Conservation (phyloP, 2,113 vertebrate genomes). For the Canis aureus region DNA sequence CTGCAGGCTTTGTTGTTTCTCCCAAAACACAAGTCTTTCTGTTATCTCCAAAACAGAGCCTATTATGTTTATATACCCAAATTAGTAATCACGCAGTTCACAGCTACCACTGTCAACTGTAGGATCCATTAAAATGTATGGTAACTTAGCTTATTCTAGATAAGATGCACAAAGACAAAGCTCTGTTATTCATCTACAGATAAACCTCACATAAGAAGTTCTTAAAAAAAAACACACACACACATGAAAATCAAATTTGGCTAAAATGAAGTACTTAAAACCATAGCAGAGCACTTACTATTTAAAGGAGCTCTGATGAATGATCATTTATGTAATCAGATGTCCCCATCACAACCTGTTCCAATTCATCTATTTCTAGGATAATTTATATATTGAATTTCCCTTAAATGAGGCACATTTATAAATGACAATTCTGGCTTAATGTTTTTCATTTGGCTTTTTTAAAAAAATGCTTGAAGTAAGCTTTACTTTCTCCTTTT, state of each 20-base stretch:
- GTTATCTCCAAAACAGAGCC: not conserved
- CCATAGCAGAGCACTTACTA: not conserved
- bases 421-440: conserved; percentile 22
- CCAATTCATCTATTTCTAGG: not conserved
- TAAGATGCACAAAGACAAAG: not conserved
- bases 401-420: conserved; percentile 48
- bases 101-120: not conserved
- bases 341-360: not conserved
- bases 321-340: conserved; percentile 16
- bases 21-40: not conserved
- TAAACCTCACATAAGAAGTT: not conserved
- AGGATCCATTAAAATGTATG: not conserved
- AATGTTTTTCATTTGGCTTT: not conserved
- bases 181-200: not conserved
- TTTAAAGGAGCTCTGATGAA: not conserved
- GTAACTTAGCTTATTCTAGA: not conserved
- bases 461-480: not conserved
- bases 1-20: not conserved
- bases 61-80: not conserved
- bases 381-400: conserved; percentile 42
- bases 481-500: not conserved
- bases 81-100: not conserved
- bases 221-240: not conserved
- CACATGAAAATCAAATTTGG: not conserved
- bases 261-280: not conserved